Evolutionary conservation across 53 echinoderm and acorn worm genomes (phyloP).

Genomic region (Paracentrotus lividus): DNA sequence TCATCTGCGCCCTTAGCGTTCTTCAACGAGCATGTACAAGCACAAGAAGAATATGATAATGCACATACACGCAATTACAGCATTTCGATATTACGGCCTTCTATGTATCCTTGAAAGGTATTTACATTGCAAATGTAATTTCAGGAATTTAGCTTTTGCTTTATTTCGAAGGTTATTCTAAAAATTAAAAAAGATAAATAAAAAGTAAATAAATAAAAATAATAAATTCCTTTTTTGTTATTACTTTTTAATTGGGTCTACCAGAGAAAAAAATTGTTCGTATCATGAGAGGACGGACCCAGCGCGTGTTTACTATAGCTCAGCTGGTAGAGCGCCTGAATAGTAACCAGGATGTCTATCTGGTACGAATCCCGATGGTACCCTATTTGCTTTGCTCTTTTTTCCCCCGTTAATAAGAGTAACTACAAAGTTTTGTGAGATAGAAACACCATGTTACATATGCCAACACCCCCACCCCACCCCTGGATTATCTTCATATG

Average conservation of each 20-base stretch:
- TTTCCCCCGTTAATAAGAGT: too few species aligned
- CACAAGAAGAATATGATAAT: background rate
- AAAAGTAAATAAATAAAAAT: background rate
- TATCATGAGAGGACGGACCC: too few species aligned
- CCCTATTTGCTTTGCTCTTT: too few species aligned
- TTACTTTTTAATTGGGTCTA: too few species aligned
- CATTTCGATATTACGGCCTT: background rate
- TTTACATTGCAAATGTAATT: conserved; percentile 38
- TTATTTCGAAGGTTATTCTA: background rate
- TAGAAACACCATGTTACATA: background rate
- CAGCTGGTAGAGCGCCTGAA: too few species aligned
- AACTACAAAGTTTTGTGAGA: background rate
- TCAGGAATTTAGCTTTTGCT: background rate
- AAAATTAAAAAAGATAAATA: background rate
- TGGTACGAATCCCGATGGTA: too few species aligned
- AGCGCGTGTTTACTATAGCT: too few species aligned
- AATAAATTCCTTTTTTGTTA: background rate
- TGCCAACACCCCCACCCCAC: background rate
- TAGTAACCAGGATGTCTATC: too few species aligned
- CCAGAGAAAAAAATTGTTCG: too few species aligned
- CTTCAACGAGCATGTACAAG: background rate
- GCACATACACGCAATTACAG: background rate
- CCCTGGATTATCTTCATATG: too few species aligned
- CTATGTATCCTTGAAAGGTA: background rate
- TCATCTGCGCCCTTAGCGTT: too few species aligned